These are phyloP conservation scores for Triops cancriformis DNA, from an alignment of 1,140 invertebrate species.

Conservation along the genomic window DNA sequence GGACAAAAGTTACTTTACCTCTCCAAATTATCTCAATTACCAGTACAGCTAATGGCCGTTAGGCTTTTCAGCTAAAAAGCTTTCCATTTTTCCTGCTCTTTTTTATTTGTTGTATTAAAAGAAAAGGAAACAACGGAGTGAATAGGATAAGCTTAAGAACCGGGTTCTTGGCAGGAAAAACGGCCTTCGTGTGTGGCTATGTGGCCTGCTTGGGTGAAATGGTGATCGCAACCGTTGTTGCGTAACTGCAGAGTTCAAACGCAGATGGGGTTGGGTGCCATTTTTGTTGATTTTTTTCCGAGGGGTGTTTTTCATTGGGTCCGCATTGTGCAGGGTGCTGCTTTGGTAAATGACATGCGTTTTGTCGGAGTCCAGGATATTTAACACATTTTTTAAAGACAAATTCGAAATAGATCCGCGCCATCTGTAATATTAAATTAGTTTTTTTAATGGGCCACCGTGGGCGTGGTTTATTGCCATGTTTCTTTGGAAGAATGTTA, in stretches of 20 bases:
- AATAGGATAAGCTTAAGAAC: not conserved
- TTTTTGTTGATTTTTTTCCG: not conserved
- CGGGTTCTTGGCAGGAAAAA: not conserved
- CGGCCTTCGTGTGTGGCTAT: not conserved
- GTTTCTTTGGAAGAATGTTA: no score
- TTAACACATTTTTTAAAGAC: not conserved
- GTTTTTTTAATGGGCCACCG: no score
- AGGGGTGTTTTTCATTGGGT: not conserved
- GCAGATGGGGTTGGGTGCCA: conserved; percentile 1
- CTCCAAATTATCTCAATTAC: not conserved
- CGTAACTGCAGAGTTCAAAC: not conserved
- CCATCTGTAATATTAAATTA: no score
- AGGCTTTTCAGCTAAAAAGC: not conserved
- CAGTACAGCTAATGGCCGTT: not conserved
- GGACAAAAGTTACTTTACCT: not conserved
- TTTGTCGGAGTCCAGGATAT: not conserved
- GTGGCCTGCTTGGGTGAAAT: not conserved
- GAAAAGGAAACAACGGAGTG: not conserved
- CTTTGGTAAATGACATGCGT: not conserved
- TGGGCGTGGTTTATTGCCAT: no score
- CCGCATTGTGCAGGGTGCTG: not conserved
- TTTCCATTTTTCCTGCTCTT: not conserved
- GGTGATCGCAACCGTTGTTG: not conserved
- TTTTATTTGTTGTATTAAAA: not conserved
- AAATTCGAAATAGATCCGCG: no score